phyloP scores from a whole-genome alignment of 2,797 vertebrate genomes.

The Cirrhinus molitorella region DNA sequence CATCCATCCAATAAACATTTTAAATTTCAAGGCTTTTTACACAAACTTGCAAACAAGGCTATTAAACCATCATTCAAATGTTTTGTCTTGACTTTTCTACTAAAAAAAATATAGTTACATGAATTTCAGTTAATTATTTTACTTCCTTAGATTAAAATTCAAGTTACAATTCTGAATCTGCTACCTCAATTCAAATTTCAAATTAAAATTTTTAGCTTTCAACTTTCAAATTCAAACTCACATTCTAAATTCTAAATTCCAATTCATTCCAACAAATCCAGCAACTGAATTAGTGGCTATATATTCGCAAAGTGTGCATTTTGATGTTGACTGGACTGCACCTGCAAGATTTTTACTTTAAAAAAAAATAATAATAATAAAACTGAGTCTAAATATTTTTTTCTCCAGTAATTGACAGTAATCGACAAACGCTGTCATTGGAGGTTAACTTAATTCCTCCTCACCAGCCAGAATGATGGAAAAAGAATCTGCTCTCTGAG shows the following conservation, averaged over 20 bases:
- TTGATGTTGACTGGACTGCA: background rate
- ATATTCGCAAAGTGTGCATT: background rate
- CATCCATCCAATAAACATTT: no score
- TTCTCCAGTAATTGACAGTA: background rate
- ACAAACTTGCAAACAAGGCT: background rate
- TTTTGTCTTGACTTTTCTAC: background rate
- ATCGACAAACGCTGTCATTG: background rate
- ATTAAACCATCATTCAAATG: background rate
- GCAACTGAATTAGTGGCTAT: background rate
- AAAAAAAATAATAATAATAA: background rate
- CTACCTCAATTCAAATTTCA: background rate
- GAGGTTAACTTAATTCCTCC: background rate
- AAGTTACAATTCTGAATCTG: background rate
- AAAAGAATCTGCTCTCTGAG: slow-evolving; percentile 43
- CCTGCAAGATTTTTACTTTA: background rate
- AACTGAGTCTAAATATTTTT: background rate
- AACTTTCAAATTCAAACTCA: background rate
- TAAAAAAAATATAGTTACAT: background rate
- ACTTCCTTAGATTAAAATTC: background rate
- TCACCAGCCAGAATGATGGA: slow-evolving; percentile 56
- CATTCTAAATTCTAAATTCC: background rate
- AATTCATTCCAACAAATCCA: background rate
- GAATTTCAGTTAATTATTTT: background rate
- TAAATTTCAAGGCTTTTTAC: background rate
- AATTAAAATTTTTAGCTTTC: no score